Percentiles rank a stretch among this genome's conserved stretches.
Conservation (phyloP, 2,797 vertebrate genomes). For the Acanthurus tractus region DNA sequence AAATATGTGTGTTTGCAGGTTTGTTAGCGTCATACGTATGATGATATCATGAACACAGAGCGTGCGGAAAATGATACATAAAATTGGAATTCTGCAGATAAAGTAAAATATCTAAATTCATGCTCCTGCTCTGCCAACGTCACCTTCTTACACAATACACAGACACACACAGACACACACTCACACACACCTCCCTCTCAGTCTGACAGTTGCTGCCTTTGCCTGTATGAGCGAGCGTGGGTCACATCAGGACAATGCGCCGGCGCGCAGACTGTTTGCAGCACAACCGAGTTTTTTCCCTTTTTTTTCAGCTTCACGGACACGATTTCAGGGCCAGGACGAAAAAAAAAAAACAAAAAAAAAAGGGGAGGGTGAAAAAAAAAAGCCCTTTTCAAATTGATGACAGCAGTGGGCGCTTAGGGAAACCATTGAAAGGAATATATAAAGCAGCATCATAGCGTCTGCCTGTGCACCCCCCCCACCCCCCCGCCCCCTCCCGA, state of each 20-base stretch:
- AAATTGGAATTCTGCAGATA: background rate
- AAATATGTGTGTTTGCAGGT: background rate
- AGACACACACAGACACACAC: background rate
- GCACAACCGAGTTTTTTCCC: background rate
- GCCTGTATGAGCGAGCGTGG: conserved; percentile 43
- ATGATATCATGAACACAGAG: background rate
- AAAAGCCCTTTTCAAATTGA: conserved; percentile 57
- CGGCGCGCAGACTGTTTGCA: conserved; percentile 49
- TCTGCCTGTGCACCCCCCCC: conserved; percentile 37
- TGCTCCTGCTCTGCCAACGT: background rate
- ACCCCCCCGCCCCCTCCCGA: conserved; percentile 18
- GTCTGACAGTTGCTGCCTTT: conserved; percentile 39
- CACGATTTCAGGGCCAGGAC: conserved; percentile 34
- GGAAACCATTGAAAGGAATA: conserved; percentile 52
- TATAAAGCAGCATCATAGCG: conserved; percentile 60
- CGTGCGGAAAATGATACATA: background rate
- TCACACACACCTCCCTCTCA: conserved; percentile 31
- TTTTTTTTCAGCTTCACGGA: conserved; percentile 42
- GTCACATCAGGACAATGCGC: conserved; percentile 71
- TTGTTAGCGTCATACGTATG: background rate
- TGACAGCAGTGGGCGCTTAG: conserved; percentile 47
- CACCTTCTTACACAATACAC: background rate
- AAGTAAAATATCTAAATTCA: conserved; percentile 3
- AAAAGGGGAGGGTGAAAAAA: conserved; percentile 5
- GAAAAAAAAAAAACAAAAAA: background rate